Conservation (phyloP, 2,888 invertebrate genomes). For the Diarsia rubi region DNA sequence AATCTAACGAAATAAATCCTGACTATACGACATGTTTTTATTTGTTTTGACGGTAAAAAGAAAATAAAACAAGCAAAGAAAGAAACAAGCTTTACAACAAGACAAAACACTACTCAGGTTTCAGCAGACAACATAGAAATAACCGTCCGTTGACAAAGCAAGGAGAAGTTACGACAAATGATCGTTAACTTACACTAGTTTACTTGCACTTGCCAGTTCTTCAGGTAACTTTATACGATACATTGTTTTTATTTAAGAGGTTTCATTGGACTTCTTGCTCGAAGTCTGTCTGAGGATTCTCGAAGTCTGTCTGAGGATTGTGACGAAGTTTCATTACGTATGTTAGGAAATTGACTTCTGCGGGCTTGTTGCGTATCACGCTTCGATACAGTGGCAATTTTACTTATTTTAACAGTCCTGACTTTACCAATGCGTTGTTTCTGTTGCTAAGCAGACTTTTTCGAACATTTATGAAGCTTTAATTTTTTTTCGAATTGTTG, state of each 20-base stretch:
- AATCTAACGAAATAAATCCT: too few species aligned
- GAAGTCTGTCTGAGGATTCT: neutral
- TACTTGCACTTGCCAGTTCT: constrained; percentile 42
- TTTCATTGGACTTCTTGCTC: constrained; percentile 19
- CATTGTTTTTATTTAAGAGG: constrained; percentile 38
- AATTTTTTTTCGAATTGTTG: neutral
- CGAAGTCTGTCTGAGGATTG: neutral
- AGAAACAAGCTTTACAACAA: neutral
- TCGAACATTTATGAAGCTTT: neutral
- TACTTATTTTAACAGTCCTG: neutral
- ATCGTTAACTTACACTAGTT: constrained; percentile 51
- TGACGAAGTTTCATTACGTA: neutral
- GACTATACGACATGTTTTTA: neutral
- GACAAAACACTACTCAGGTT: constrained; percentile 16
- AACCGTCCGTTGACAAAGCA: constrained; percentile 40
- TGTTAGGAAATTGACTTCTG: neutral
- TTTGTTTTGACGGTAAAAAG: neutral
- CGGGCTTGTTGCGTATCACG: neutral
- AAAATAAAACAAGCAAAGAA: neutral
- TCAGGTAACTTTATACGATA: constrained; percentile 43
- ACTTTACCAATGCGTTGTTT: neutral
- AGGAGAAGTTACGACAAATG: constrained; percentile 53
- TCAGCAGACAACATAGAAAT: constrained; percentile 20
- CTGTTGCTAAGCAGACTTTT: neutral
- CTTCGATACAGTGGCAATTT: neutral